A percentile compares a stretch with the other conserved stretches of the same genome.
These are phyloP conservation scores for Rhamphomyia laevipes DNA, from an alignment of 2,888 invertebrate genomes.

Conservation along the genomic window DNA sequence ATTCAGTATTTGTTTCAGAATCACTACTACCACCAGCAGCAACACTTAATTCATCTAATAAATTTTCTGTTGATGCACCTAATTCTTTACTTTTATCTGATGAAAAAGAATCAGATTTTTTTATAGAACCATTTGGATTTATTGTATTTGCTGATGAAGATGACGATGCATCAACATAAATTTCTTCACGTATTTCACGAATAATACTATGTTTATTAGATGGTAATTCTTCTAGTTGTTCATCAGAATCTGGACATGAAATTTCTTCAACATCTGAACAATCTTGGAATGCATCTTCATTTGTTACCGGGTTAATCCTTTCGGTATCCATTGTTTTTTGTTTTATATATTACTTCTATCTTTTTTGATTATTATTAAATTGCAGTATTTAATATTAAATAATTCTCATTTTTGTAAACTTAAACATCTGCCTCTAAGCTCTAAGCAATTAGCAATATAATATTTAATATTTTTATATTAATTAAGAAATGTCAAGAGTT, in stretches of 20 bases:
- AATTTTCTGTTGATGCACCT: constrained; percentile 26
- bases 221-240: neutral
- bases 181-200: constrained; percentile 25
- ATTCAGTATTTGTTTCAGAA: constrained; percentile 43
- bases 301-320: too few relatives aligned
- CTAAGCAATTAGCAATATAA: too few relatives aligned
- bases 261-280: too few relatives aligned
- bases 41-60: constrained; percentile 18
- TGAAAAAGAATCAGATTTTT: constrained; percentile 19
- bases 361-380: too few relatives aligned
- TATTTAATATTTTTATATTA: too few relatives aligned
- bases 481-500: too few relatives aligned
- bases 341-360: too few relatives aligned
- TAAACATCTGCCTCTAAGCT: too few relatives aligned
- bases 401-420: too few relatives aligned
- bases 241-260: neutral
- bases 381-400: too few relatives aligned
- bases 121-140: constrained; percentile 14
- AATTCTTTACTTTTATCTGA: constrained; percentile 23
- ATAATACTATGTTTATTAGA: constrained; percentile 27
- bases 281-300: too few relatives aligned
- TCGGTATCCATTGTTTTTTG: too few relatives aligned
- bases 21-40: constrained; percentile 5
- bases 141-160: neutral
- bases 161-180: constrained; percentile 14